A percentile compares a stretch with the other conserved stretches of the same genome.
These are phyloP conservation scores for Pavo muticus DNA, from an alignment of 2,113 vertebrate genomes.

Conservation along the genomic window DNA sequence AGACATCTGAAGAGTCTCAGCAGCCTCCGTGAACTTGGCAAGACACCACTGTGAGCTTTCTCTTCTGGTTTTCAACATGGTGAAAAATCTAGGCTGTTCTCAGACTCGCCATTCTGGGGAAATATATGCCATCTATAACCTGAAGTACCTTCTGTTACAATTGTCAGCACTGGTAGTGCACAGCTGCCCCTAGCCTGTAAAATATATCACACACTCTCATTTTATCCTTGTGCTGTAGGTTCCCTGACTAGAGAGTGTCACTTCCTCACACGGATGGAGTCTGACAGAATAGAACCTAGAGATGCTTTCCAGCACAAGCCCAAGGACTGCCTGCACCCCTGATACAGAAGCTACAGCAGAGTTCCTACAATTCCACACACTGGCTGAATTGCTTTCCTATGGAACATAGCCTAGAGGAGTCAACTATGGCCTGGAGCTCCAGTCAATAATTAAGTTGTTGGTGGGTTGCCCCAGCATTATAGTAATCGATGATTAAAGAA, in stretches of 20 bases:
- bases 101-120: rapidly evolving
- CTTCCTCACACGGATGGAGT: not conserved
- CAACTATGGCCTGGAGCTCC: not conserved
- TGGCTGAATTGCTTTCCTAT: not conserved
- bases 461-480: slow-evolving; percentile 12
- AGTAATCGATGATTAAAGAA: slow-evolving; percentile 41
- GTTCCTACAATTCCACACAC: rapidly evolving
- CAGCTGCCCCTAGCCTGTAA: not conserved
- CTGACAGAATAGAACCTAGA: not conserved
- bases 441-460: slow-evolving; percentile 19
- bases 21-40: not conserved
- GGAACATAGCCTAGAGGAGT: not conserved
- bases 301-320: rapidly evolving
- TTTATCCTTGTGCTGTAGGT: not conserved
- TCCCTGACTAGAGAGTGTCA: not conserved
- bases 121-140: not conserved
- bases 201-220: not conserved
- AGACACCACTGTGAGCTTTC: not conserved
- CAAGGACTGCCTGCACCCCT: rapidly evolving
- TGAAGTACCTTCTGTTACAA: not conserved
- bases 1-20: not conserved
- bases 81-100: not conserved
- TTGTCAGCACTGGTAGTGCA: not conserved
- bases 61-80: not conserved
- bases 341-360: not conserved